Evolutionary conservation across 2,113 vertebrate species (phyloP).

Genomic region (Myotis davidii): DNA sequence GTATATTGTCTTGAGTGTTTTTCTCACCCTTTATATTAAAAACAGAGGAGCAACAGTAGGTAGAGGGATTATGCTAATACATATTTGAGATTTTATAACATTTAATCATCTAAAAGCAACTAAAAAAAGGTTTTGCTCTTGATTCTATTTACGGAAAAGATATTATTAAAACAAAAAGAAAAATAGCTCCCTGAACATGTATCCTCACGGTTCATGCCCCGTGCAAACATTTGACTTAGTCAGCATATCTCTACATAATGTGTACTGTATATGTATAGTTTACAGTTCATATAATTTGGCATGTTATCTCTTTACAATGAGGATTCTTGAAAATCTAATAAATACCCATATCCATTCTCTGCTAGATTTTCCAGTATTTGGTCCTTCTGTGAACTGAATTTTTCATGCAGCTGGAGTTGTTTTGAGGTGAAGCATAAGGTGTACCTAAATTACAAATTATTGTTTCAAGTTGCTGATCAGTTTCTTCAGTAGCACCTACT

Average conservation of each 20-base stretch:
- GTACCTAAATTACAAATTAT: constrained; percentile 53
- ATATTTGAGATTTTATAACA: neutral
- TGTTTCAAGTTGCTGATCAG: constrained; percentile 37
- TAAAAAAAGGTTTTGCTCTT: neutral
- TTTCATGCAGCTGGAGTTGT: constrained; percentile 12
- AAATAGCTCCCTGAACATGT: neutral
- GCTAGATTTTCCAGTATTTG: neutral
- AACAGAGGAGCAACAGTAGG: neutral
- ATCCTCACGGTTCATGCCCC: neutral
- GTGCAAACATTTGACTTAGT: neutral
- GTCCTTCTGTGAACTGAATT: neutral
- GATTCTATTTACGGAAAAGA: constrained; percentile 43
- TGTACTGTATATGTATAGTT: neutral
- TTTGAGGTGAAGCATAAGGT: constrained; percentile 32
- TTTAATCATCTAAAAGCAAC: neutral
- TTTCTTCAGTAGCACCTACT: neutral
- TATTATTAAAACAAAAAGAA: constrained; percentile 6
- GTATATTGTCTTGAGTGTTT: neutral
- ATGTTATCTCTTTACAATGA: constrained; percentile 40
- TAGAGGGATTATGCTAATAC: neutral
- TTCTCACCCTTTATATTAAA: neutral
- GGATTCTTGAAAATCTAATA: constrained; percentile 36
- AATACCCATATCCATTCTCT: neutral
- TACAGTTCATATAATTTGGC: neutral
- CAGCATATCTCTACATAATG: neutral